These are phyloP conservation scores for Philopotamus ludificatus DNA, from an alignment of 1,140 invertebrate genomes.

Conservation along the genomic window DNA sequence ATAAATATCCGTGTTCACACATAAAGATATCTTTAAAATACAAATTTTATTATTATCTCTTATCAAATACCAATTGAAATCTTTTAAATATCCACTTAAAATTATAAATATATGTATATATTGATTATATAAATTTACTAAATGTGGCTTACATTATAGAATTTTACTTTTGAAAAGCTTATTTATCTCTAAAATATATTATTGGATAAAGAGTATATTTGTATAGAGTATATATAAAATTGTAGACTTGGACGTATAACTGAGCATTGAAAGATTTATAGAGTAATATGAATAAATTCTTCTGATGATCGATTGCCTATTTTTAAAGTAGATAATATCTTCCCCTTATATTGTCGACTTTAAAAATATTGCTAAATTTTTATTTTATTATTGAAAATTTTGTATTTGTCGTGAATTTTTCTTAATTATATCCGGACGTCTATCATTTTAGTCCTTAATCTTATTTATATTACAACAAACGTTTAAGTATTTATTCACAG, in stretches of 20 bases:
- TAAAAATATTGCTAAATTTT: conserved; percentile 33
- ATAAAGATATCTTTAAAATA: conserved; percentile 35
- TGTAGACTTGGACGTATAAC: conserved; percentile 43
- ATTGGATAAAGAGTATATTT: conserved; percentile 38
- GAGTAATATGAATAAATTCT: conserved; percentile 31
- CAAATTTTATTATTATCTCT: conserved; percentile 26
- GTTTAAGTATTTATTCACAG: conserved; percentile 18
- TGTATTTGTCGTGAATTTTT: conserved; percentile 12
- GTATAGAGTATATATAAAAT: conserved; percentile 38
- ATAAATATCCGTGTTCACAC: conserved; percentile 38
- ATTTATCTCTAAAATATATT: conserved; percentile 35
- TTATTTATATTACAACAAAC: conserved; percentile 24
- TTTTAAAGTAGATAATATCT: conserved; percentile 40
- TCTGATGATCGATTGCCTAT: conserved; percentile 31
- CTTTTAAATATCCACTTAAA: conserved; percentile 35
- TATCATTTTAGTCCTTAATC: conserved; percentile 27
- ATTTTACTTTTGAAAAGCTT: conserved; percentile 34
- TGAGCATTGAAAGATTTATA: conserved; percentile 41
- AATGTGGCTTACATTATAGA: conserved; percentile 34
- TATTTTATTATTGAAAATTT: conserved; percentile 28
- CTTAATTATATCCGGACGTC: conserved; percentile 35
- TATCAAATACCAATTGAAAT: conserved; percentile 36
- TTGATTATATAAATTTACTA: conserved; percentile 38
- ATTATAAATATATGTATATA: conserved; percentile 16
- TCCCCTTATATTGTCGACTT: conserved; percentile 40